Conservation (phyloP, 1,140 invertebrate species). For the Magallana ariakensis region DNA sequence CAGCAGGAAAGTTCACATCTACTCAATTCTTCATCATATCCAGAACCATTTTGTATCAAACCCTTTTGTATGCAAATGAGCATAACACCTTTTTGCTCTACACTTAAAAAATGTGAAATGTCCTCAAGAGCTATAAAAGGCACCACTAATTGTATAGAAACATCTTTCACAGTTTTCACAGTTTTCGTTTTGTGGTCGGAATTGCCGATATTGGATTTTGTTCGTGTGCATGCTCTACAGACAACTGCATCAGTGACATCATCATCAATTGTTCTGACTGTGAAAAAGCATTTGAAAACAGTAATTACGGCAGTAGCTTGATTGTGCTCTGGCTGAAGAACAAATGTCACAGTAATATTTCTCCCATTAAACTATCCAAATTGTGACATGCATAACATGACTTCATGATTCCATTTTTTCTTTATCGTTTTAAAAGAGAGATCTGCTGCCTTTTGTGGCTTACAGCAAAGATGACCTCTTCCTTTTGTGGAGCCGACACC, state of each 20-base stretch:
- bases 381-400: not conserved
- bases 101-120: not conserved
- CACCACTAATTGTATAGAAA: not conserved
- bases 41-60: not conserved
- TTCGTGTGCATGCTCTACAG: slow-evolving; percentile 26
- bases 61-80: slow-evolving; percentile 20
- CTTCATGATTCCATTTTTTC: not conserved
- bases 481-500: not conserved
- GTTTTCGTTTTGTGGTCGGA: slow-evolving; percentile 28
- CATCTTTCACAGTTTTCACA: not conserved
- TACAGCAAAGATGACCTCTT: not conserved
- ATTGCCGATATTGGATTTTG: slow-evolving; percentile 9
- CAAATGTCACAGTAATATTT: slow-evolving; percentile 9
- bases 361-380: slow-evolving; percentile 1
- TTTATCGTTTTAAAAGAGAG: not conserved
- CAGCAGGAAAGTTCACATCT: slow-evolving; percentile 18
- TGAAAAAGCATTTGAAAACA: slow-evolving; percentile 35
- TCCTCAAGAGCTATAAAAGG: not conserved
- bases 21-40: not conserved
- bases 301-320: slow-evolving; percentile 17
- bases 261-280: slow-evolving; percentile 27
- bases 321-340: slow-evolving; percentile 8
- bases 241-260: slow-evolving; percentile 33
- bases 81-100: not conserved
- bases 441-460: not conserved